Percentiles rank a stretch among this genome's conserved stretches.
These are phyloP conservation scores for Drosophila melanica DNA, from an alignment of 1,140 invertebrate genomes.

Conservation along the genomic window DNA sequence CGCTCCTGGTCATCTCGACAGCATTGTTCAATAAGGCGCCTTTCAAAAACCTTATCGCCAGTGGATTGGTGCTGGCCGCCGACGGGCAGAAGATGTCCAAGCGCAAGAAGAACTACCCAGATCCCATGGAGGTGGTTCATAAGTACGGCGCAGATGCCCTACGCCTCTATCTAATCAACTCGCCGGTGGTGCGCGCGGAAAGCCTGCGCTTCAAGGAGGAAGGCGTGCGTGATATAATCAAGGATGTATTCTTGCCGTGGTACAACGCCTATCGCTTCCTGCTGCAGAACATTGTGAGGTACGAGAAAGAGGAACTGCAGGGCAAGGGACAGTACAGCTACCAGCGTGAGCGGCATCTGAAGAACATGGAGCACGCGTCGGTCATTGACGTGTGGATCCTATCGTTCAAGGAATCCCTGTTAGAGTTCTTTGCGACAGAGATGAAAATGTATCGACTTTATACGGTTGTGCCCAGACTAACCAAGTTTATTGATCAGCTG, in stretches of 20 bases:
- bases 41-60: slow-evolving; percentile 98
- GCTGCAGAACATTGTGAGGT: slow-evolving; percentile 95
- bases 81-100: slow-evolving; percentile 99
- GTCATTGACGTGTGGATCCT: slow-evolving; percentile 99
- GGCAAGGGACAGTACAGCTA: slow-evolving; percentile 85
- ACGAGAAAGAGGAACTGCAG: slow-evolving; percentile 88
- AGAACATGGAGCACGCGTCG: slow-evolving; percentile 86
- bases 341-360: slow-evolving; percentile 86
- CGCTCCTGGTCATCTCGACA: slow-evolving; percentile 97
- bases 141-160: slow-evolving; percentile 99
- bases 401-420: slow-evolving; percentile 96
- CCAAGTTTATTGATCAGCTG: slow-evolving; percentile 98
- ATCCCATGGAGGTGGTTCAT: slow-evolving; percentile 95
- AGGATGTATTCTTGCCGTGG: slow-evolving; percentile 99
- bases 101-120: slow-evolving; percentile 99
- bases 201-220: slow-evolving; percentile 98
- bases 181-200: slow-evolving; percentile 98
- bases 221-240: slow-evolving; percentile 97
- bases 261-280: slow-evolving; percentile 99
- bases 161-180: slow-evolving; percentile 98
- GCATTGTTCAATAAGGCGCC: slow-evolving; percentile 98
- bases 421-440: slow-evolving; percentile 95
- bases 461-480: slow-evolving; percentile 96
- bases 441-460: slow-evolving; percentile 98
- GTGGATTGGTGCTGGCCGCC: slow-evolving; percentile 96